A percentile compares a stretch with the other conserved stretches of the same genome.
Evolutionary conservation across 2,797 vertebrate genomes (phyloP).

Genomic region (Loriculus beryllinus): DNA sequence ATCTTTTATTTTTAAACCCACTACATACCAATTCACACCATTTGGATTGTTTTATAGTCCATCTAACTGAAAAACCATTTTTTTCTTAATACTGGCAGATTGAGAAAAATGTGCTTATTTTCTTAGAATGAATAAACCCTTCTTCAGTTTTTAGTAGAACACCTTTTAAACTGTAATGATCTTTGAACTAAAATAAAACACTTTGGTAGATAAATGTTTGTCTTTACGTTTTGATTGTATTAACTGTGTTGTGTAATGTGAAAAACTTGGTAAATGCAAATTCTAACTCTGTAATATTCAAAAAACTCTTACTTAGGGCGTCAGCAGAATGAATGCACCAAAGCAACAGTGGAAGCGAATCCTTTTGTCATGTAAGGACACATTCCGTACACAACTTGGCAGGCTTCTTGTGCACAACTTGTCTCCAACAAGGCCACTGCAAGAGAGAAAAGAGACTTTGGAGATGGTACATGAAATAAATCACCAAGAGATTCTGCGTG

Average conservation of each 20-base stretch:
- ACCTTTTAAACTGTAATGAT: neutral
- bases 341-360: conserved; percentile 92
- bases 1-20: rapidly evolving
- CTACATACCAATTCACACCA: neutral
- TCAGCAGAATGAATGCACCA: conserved; percentile 77
- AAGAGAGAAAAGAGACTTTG: conserved; percentile 86
- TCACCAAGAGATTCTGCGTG: conserved; percentile 90
- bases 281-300: neutral
- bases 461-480: conserved; percentile 85
- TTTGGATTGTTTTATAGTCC: neutral
- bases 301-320: conserved; percentile 44
- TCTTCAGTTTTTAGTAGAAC: neutral
- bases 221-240: neutral
- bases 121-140: neutral
- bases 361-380: conserved; percentile 90
- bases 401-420: conserved; percentile 89
- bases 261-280: neutral
- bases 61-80: neutral
- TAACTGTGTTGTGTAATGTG: neutral
- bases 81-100: neutral
- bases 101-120: neutral
- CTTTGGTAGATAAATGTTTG: neutral
- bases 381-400: conserved; percentile 89
- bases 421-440: conserved; percentile 80
- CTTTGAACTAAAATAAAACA: neutral